These are phyloP conservation scores for Harpegnathos saltator DNA, from an alignment of 1,140 invertebrate genomes.

Conservation along the genomic window DNA sequence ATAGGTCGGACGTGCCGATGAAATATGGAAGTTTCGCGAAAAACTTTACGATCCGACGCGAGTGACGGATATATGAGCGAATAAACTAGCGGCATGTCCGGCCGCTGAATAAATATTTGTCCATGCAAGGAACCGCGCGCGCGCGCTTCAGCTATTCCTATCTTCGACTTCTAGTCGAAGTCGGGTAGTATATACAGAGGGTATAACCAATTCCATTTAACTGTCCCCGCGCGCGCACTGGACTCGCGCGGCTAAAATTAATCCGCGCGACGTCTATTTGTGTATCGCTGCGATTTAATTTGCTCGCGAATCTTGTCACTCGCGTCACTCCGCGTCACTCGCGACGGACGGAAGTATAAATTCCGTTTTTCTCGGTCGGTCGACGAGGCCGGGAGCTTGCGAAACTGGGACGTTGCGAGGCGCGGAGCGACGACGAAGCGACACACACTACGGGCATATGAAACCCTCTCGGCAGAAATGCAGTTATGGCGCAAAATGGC, in stretches of 20 bases:
- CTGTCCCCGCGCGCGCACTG: not conserved
- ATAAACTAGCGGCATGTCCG: constrained; percentile 77
- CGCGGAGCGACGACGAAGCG: too few relatives aligned
- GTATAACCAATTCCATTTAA: constrained; percentile 29
- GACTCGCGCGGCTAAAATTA: not conserved
- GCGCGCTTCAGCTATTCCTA: constrained; percentile 75
- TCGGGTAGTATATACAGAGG: constrained; percentile 47
- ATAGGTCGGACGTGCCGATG: constrained; percentile 23
- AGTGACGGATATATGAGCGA: constrained; percentile 78
- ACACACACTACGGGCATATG: constrained; percentile 14
- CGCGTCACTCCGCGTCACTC: not conserved
- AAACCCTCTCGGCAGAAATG: constrained; percentile 25
- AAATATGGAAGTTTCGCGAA: constrained; percentile 51
- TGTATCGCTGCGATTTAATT: not conserved
- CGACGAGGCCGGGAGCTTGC: not conserved
- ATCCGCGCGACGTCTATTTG: not conserved
- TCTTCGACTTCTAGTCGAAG: constrained; percentile 66
- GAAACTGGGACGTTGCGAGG: constrained; percentile 17
- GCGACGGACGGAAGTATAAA: too few relatives aligned
- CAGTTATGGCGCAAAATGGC: constrained; percentile 12
- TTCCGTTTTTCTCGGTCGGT: not conserved
- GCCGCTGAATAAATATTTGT: constrained; percentile 82
- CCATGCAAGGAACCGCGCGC: constrained; percentile 70
- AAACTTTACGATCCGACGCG: constrained; percentile 70
- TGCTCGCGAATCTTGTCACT: not conserved